Conservation (phyloP, 2,113 vertebrate genomes). For the Istiophorus platypterus region DNA sequence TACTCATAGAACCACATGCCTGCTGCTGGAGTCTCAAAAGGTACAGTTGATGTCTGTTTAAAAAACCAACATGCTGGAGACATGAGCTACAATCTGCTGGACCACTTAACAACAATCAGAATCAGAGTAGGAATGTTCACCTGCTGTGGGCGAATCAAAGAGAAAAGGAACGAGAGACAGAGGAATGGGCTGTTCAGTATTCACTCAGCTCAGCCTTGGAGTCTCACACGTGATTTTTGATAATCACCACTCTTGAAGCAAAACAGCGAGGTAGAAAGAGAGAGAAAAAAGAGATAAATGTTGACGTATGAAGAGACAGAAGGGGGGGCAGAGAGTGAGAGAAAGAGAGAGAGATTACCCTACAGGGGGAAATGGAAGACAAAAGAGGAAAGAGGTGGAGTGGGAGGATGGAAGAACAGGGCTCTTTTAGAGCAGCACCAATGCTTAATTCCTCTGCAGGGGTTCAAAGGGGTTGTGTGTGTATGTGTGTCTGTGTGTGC, state of each 20-base stretch:
- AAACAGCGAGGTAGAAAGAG: constrained; percentile 50
- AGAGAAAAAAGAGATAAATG: constrained; percentile 57
- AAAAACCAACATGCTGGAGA: constrained; percentile 45
- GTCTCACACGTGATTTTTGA: constrained; percentile 62
- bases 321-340: not conserved
- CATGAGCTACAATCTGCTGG: constrained; percentile 29
- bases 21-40: constrained; percentile 24
- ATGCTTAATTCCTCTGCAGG: constrained; percentile 82
- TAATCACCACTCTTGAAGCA: constrained; percentile 64
- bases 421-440: constrained; percentile 65
- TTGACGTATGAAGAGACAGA: constrained; percentile 54
- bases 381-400: constrained; percentile 75
- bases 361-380: constrained; percentile 75
- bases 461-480: constrained; percentile 77
- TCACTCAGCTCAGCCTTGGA: constrained; percentile 57
- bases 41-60: constrained; percentile 7
- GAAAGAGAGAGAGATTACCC: constrained; percentile 63
- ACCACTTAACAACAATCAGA: constrained; percentile 64
- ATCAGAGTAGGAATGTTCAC: constrained; percentile 58
- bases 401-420: constrained; percentile 76
- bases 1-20: constrained; percentile 24
- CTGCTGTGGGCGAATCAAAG: constrained; percentile 67
- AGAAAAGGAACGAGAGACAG: constrained; percentile 34
- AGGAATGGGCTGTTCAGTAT: constrained; percentile 52
- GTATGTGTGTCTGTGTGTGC: constrained; percentile 39